Conservation (phyloP, 2,888 invertebrate genomes). For the Metacarcinus magister region DNA sequence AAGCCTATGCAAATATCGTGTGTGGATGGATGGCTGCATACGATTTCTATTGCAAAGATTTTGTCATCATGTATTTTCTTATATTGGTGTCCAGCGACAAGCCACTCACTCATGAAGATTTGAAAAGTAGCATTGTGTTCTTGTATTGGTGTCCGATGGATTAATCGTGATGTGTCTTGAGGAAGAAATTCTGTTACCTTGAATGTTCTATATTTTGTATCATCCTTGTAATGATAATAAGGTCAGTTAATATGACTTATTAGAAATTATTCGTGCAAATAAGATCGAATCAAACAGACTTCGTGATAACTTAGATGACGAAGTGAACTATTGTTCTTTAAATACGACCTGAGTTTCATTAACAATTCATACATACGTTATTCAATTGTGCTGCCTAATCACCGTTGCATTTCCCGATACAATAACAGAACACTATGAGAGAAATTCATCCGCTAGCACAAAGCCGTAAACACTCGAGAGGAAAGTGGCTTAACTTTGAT, state of each 20-base stretch:
- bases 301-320: not conserved
- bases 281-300: not conserved
- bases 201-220: too few species aligned
- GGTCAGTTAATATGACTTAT: not conserved
- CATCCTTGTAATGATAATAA: too few species aligned
- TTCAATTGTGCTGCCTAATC: not conserved
- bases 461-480: not conserved
- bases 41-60: too few species aligned
- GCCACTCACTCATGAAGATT: not conserved
- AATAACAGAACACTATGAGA: not conserved
- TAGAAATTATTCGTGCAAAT: not conserved
- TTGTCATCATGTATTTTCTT: too few species aligned
- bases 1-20: not conserved
- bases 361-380: not conserved
- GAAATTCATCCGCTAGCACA: not conserved
- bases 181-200: not conserved
- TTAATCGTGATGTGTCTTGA: not conserved
- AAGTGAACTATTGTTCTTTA: not conserved
- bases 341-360: not conserved
- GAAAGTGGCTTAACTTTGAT: not conserved
- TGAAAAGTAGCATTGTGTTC: not conserved
- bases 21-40: not conserved
- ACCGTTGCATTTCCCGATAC: not conserved
- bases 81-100: not conserved
- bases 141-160: not conserved